Percentiles rank a stretch among this genome's conserved stretches.
phyloP scores from a whole-genome alignment of 2,888 invertebrate genomes.

The Sinohyriopsis cumingii region DNA sequence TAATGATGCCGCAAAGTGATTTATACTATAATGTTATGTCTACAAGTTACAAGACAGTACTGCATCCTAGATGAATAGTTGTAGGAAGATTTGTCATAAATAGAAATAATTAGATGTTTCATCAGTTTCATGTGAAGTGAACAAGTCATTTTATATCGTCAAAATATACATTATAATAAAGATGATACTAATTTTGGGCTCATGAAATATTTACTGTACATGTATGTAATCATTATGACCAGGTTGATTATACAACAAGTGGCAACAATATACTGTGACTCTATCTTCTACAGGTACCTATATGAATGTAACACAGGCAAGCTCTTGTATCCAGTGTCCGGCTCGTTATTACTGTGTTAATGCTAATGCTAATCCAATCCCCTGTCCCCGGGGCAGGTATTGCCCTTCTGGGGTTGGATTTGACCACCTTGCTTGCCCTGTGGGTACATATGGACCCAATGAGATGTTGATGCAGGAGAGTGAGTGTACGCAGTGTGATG shows the following conservation, averaged over 20 bases:
- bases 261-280: neutral
- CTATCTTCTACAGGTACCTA: conserved; percentile 55
- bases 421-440: conserved; percentile 60
- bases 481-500: conserved; percentile 60
- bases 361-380: conserved; percentile 55
- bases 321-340: conserved; percentile 63
- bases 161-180: too few species aligned
- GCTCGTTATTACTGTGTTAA: conserved; percentile 67
- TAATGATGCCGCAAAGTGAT: too few species aligned
- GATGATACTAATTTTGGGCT: too few species aligned
- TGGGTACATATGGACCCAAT: conserved; percentile 62
- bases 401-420: conserved; percentile 66
- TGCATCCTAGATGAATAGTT: too few species aligned
- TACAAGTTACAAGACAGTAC: too few species aligned
- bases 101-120: too few species aligned
- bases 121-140: too few species aligned
- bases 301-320: conserved; percentile 67
- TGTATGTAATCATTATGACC: too few species aligned
- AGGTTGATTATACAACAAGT: neutral
- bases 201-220: too few species aligned
- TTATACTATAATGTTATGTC: too few species aligned
- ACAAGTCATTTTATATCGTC: too few species aligned
- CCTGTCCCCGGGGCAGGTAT: conserved; percentile 64
- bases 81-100: too few species aligned
- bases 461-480: conserved; percentile 44